These are phyloP conservation scores for Aurelia coerulea DNA, from an alignment of 30 jellyfish, hydroid and myxozoan species.

Conservation along the genomic window DNA sequence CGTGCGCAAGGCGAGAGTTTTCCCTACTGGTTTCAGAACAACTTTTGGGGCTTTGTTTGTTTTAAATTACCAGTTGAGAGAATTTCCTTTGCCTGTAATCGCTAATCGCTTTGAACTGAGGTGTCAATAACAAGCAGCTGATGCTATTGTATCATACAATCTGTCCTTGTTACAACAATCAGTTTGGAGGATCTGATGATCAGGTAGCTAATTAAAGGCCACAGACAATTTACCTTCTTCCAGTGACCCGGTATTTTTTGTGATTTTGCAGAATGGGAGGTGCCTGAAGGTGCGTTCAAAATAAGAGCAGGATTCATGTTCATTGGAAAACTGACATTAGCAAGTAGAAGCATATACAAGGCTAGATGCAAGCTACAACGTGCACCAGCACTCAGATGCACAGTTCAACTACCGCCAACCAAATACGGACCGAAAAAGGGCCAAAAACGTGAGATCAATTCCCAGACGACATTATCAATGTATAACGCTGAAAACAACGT, in stretches of 20 bases:
- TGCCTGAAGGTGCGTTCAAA: neutral
- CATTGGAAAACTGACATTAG: constrained; percentile 1
- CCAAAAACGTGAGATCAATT: neutral
- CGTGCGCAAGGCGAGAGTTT: too few species aligned
- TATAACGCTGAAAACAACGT: neutral
- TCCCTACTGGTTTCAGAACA: too few species aligned
- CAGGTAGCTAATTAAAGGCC: too few species aligned
- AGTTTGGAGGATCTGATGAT: too few species aligned
- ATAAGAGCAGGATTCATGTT: neutral
- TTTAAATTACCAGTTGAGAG: too few species aligned
- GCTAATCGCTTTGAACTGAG: too few species aligned
- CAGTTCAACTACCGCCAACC: neutral
- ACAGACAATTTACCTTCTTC: too few species aligned
- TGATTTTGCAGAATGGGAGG: neutral
- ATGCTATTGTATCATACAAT: too few species aligned
- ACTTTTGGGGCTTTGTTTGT: too few species aligned
- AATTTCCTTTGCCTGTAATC: too few species aligned
- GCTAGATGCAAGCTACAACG: neutral
- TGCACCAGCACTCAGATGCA: neutral
- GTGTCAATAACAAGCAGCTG: too few species aligned
- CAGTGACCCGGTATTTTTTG: neutral
- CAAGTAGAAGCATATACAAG: neutral
- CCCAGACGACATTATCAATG: neutral
- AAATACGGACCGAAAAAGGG: neutral
- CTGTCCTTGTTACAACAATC: too few species aligned